A percentile compares a stretch with the other conserved stretches of the same genome.
Conservation (phyloP, 53 echinoderm and acorn worm species). For the Patiria pectinifera region DNA sequence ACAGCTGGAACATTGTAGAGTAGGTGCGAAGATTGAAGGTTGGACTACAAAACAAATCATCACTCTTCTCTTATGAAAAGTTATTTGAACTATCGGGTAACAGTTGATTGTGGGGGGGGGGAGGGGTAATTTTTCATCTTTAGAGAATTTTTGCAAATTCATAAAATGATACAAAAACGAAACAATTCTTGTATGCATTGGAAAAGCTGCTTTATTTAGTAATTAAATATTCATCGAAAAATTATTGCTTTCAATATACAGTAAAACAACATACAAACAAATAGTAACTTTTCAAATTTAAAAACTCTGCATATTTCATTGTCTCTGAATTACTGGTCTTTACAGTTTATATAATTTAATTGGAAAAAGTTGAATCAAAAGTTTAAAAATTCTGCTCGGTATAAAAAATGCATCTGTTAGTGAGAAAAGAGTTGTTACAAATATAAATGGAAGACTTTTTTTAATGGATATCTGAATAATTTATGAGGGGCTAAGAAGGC, state of each 20-base stretch:
- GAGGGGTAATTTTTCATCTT: no score
- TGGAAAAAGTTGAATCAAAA: not conserved
- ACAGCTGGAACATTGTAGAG: conserved; percentile 18
- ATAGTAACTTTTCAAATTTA: not conserved
- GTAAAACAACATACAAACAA: not conserved
- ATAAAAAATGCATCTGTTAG: not conserved
- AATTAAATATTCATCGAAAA: conserved; percentile 33
- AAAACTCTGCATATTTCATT: not conserved
- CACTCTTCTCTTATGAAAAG: not conserved
- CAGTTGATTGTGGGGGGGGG: not conserved
- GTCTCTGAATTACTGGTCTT: not conserved
- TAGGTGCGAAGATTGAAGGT: not conserved
- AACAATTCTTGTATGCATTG: conserved; percentile 5
- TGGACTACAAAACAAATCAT: not conserved
- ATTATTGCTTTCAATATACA: conserved; percentile 36
- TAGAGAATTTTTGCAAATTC: no score
- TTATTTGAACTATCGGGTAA: not conserved
- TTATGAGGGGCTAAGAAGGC: not conserved
- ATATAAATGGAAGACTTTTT: not conserved
- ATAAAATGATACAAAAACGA: not conserved
- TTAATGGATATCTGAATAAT: not conserved
- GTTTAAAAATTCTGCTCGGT: not conserved
- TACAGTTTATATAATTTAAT: not conserved
- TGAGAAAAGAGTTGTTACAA: not conserved
- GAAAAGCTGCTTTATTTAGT: conserved; percentile 34